Percentiles rank a stretch among this genome's conserved stretches.
These are phyloP conservation scores for Adela reaumurella DNA, from an alignment of 2,888 invertebrate genomes.

Conservation along the genomic window DNA sequence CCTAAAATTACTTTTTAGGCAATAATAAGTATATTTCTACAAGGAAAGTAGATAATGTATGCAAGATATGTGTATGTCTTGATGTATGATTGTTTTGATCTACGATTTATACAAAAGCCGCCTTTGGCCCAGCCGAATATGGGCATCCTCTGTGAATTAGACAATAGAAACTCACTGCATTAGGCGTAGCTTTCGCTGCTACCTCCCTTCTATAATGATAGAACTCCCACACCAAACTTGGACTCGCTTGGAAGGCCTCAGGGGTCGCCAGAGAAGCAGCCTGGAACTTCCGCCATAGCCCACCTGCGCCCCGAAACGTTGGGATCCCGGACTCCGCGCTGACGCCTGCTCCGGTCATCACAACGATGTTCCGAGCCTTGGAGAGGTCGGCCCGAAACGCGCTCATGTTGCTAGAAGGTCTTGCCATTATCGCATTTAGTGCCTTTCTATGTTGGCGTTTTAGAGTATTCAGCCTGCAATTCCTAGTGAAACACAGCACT, in stretches of 20 bases:
- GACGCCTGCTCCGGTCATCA: constrained; percentile 75
- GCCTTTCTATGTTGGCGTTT: no score
- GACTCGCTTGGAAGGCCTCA: constrained; percentile 66
- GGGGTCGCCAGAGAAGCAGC: constrained; percentile 67
- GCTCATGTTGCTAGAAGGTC: constrained; percentile 34
- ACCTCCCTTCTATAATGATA: constrained; percentile 80
- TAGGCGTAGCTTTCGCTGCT: constrained; percentile 68
- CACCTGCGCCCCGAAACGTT: constrained; percentile 79
- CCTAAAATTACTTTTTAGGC: no score
- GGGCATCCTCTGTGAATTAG: no score
- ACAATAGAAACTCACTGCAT: constrained; percentile 48
- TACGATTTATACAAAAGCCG: no score
- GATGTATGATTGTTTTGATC: no score
- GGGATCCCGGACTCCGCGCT: constrained; percentile 86
- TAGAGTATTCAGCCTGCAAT: no score
- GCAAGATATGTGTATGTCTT: no score
- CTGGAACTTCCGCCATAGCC: constrained; percentile 75
- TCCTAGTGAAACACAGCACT: neutral
- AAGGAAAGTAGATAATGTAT: no score
- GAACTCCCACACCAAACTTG: constrained; percentile 87
- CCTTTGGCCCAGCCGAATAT: no score
- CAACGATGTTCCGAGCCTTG: constrained; percentile 61
- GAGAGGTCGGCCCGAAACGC: constrained; percentile 58
- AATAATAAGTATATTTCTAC: no score
- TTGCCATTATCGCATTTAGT: neutral